phyloP scores from a whole-genome alignment of 2,888 invertebrate genomes.

The Lithophane leautieri region DNA sequence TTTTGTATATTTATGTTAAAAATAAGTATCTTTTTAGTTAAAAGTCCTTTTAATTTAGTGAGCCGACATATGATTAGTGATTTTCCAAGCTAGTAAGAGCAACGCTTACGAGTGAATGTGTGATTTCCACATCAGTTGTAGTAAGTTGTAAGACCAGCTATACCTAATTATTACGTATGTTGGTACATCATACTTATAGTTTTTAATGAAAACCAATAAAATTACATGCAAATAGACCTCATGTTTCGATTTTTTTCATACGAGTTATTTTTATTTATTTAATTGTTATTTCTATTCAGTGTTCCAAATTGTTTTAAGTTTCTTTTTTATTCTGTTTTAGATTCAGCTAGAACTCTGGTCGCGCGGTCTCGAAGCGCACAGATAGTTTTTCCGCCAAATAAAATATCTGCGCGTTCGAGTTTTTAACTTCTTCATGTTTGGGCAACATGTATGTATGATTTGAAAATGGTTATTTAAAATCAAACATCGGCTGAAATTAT shows the following conservation, averaged over 20 bases:
- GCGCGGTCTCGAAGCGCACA: not conserved
- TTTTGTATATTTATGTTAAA: not conserved
- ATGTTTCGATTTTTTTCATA: not conserved
- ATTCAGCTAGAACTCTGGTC: not conserved
- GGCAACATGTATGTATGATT: not conserved
- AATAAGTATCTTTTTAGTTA: not conserved
- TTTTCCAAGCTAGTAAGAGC: not conserved
- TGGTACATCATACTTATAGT: not conserved
- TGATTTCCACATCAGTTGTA: conserved; percentile 2
- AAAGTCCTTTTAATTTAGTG: not conserved
- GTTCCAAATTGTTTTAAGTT: not conserved
- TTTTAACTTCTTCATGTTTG: conserved; percentile 3
- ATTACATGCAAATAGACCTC: not conserved
- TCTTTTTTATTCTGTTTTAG: not conserved
- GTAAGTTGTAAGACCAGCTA: not conserved
- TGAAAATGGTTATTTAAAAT: not conserved
- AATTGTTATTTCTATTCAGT: too few relatives aligned
- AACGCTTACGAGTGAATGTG: not conserved
- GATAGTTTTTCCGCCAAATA: not conserved
- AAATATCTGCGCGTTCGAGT: not conserved
- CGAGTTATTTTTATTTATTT: too few relatives aligned
- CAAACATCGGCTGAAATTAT: not conserved
- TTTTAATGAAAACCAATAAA: not conserved
- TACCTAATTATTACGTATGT: not conserved
- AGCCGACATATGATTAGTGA: not conserved